Evolutionary conservation across 2,113 vertebrate species (phyloP), one percentile per base, ranked within the genome.

Genomic region (Cryptotis parvus): DNA sequence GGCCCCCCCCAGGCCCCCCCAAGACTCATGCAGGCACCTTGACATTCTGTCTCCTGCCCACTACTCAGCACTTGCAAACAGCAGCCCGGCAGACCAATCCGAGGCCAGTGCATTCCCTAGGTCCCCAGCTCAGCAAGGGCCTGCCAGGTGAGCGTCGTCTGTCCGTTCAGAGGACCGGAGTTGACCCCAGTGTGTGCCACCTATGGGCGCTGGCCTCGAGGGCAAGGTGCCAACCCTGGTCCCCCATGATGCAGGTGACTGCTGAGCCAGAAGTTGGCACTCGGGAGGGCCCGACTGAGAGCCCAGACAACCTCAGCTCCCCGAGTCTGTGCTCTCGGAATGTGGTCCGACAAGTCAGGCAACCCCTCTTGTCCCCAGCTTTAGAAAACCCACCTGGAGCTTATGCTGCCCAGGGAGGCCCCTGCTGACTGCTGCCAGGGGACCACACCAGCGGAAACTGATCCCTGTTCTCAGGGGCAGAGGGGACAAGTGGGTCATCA

Each of bases 331-430:
- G 86, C 68, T 80, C 29, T 41, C 58, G 93, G 90, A 94, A 95
- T 96, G 93, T 29, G 15, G 84, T 87, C 63, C 10, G 29, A 89
- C 94, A 12, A 84, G 95, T 93, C 39, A 1, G 55, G 81, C 89
- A 49, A 37, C 63, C 4, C 85, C 49, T 75, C 73, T 9, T 3
- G 73, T 61, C 80, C 69, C 65, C 82, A n/a, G 35, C 35, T 29
- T 75, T 72, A 83, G 76, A 94, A 88, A 63, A 94, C 86, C 94
- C 91, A 92, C 75, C 68, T 73, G 66, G 65, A 85, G 69, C 70
- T 24, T 37, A n/a, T 24, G 49, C 68, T 72, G 45, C 76, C 11
- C 14, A 6, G 58, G 41, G n/a, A 55, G 58, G 26, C 16, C 45
- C 45, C 45, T 49, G 45, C 45, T 49, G 45, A 14, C 45, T 49